These are phyloP conservation scores for Drosophila mayaguana DNA, from an alignment of 2,888 invertebrate species.

Conservation along the genomic window DNA sequence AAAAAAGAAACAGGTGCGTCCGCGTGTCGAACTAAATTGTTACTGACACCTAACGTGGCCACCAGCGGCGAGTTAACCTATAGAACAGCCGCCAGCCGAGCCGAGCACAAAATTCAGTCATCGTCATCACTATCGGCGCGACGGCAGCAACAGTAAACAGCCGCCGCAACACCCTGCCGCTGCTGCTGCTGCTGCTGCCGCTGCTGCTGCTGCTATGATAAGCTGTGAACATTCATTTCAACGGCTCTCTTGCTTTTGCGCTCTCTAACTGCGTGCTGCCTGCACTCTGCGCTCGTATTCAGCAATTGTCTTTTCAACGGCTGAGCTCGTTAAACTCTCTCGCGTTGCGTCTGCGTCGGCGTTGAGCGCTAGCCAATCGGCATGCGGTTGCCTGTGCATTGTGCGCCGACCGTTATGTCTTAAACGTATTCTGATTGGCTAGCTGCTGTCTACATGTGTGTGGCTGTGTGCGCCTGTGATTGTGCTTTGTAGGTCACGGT, in stretches of 20 bases:
- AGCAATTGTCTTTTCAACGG: constrained; percentile 38
- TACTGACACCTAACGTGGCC: constrained; percentile 85
- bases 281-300: constrained; percentile 40
- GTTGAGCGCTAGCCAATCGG: constrained; percentile 42
- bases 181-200: constrained; percentile 7
- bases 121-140: constrained; percentile 42
- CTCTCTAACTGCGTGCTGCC: constrained; percentile 1
- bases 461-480: not conserved
- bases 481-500: constrained; percentile 50
- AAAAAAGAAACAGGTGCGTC: constrained; percentile 76
- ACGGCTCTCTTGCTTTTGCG: constrained; percentile 7
- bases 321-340: constrained; percentile 34
- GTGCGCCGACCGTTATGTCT: constrained; percentile 29
- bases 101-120: constrained; percentile 52
- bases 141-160: constrained; percentile 19
- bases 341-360: constrained; percentile 31
- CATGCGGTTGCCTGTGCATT: constrained; percentile 18
- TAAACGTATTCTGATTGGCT: constrained; percentile 37
- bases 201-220: constrained; percentile 34
- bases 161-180: constrained; percentile 9
- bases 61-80: constrained; percentile 79
- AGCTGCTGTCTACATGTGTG: not conserved
- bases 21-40: constrained; percentile 81
- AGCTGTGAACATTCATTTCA: constrained; percentile 16
- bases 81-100: constrained; percentile 50